Conservation (phyloP, 30 jellyfish, hydroid and myxozoan genomes). For the Euphysa ruthae region DNA sequence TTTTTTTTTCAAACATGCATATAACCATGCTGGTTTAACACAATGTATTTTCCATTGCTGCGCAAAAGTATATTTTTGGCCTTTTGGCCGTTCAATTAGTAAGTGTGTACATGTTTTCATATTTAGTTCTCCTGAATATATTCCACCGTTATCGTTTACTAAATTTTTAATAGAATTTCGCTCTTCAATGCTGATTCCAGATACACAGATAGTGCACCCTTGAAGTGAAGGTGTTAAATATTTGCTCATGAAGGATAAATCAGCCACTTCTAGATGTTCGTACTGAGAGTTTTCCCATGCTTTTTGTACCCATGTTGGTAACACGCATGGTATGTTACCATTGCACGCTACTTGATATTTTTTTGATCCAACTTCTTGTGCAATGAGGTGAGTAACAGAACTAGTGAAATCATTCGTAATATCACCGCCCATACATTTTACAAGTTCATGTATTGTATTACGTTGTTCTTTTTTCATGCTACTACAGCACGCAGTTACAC, state of each 20-base stretch:
- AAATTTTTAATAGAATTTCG: constrained; percentile 46
- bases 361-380: constrained; percentile 95
- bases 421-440: constrained; percentile 76
- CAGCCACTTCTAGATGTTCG: constrained; percentile 24
- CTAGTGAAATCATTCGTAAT: constrained; percentile 58
- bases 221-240: constrained; percentile 53
- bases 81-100: constrained; percentile 48
- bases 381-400: constrained; percentile 81
- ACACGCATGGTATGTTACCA: constrained; percentile 46
- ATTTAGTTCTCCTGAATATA: constrained; percentile 77
- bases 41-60: constrained; percentile 91
- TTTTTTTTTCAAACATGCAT: constrained; percentile 60
- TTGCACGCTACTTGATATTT: constrained; percentile 74
- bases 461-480: constrained; percentile 58
- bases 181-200: constrained; percentile 49
- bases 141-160: constrained; percentile 70
- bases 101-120: constrained; percentile 93
- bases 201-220: constrained; percentile 92
- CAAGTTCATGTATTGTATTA: constrained; percentile 18
- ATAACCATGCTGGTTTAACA: constrained; percentile 77
- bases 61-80: constrained; percentile 84
- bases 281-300: constrained; percentile 50
- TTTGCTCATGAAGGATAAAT: constrained; percentile 5
- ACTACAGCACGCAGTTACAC: constrained; percentile 83
- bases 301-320: constrained; percentile 64